These are phyloP conservation scores for Esox masquinongy DNA, from an alignment of 2,797 vertebrate genomes.

Conservation along the genomic window DNA sequence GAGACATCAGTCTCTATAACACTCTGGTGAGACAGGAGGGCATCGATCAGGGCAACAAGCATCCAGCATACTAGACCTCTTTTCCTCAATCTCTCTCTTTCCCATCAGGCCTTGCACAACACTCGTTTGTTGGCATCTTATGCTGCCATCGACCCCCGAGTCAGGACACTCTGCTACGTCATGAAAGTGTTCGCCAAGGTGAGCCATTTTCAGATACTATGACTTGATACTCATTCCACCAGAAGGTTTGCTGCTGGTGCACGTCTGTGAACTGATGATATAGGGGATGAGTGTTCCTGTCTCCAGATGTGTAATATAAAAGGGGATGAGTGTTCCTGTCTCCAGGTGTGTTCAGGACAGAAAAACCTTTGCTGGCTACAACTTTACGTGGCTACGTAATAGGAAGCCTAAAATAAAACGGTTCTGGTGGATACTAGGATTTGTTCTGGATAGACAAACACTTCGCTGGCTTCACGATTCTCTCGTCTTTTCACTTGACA, in stretches of 20 bases:
- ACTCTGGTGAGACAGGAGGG: slow-evolving; percentile 79
- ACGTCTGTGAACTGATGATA: background rate
- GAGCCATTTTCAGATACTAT: background rate
- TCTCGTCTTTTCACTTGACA: too few relatives aligned
- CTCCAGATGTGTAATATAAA: too few relatives aligned
- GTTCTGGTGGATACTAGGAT: too few relatives aligned
- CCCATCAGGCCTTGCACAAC: slow-evolving; percentile 87
- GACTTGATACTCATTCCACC: background rate
- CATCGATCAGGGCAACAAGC: too few relatives aligned
- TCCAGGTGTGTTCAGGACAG: too few relatives aligned
- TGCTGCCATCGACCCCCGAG: slow-evolving; percentile 87
- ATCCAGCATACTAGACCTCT: background rate
- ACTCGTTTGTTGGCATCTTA: slow-evolving; percentile 88
- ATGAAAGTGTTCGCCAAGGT: slow-evolving; percentile 99
- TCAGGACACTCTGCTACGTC: slow-evolving; percentile 92
- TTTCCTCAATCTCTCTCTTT: background rate
- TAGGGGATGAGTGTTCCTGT: background rate
- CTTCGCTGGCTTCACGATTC: too few relatives aligned
- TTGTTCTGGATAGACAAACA: too few relatives aligned
- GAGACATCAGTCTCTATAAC: slow-evolving; percentile 97
- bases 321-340: slow-evolving; percentile 3
- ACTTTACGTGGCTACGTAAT: too few relatives aligned
- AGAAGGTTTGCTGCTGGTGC: background rate
- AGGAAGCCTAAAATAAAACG: too few relatives aligned
- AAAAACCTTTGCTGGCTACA: too few relatives aligned